Percentiles rank a stretch among this genome's conserved stretches.
Conservation (phyloP, 2,888 invertebrate species). For the Elysia crispata region DNA sequence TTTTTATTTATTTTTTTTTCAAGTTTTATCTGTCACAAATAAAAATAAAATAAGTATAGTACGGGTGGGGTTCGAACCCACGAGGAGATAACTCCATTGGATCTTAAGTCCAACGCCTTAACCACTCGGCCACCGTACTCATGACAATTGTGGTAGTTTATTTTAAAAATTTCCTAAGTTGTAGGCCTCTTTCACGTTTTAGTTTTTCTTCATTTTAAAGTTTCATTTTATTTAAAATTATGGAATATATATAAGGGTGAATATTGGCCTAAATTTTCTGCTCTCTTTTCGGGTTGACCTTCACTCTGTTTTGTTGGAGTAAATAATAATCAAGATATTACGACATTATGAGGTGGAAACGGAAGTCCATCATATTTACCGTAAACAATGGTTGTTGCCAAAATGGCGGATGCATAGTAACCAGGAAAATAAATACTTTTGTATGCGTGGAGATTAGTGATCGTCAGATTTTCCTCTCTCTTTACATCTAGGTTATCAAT, state of each 20-base stretch:
- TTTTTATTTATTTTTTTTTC: no score
- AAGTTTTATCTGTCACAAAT: no score
- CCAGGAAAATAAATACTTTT: not conserved
- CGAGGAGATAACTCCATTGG: conserved; percentile 75
- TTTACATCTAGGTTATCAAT: no score
- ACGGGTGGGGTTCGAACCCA: conserved; percentile 76
- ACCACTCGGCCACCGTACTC: conserved; percentile 75
- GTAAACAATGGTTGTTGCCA: conserved; percentile 35
- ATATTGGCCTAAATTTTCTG: no score
- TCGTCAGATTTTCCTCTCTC: no score
- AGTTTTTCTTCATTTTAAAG: not conserved
- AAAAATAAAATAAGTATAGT: conserved; percentile 58
- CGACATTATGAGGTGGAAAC: no score
- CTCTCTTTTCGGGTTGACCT: no score
- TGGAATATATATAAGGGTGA: no score
- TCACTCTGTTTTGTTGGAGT: no score
- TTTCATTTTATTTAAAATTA: not conserved
- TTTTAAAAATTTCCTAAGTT: not conserved
- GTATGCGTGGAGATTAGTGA: no score
- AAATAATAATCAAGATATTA: no score
- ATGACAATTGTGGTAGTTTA: not conserved
- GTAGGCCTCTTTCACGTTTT: not conserved
- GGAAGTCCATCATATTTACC: conserved; percentile 18
- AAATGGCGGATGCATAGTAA: conserved; percentile 24
- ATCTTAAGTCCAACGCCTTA: conserved; percentile 76